A percentile compares a stretch with the other conserved stretches of the same genome.
Evolutionary conservation across 2,113 vertebrate species (phyloP).

Genomic region (Chloropsis hardwickii): DNA sequence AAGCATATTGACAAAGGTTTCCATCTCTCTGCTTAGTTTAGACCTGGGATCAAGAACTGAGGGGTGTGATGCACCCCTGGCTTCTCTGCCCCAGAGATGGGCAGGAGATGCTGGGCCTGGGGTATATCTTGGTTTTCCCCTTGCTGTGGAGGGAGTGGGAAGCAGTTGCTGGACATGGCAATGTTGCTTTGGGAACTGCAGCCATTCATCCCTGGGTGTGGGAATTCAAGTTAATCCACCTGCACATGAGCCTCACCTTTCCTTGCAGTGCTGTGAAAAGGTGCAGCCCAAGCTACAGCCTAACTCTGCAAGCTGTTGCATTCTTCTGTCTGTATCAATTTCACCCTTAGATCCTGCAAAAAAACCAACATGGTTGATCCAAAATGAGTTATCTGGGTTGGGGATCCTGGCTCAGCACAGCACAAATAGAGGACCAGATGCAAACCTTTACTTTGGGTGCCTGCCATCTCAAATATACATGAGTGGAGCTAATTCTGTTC

Average conservation of each 20-base stretch:
- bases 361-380: not conserved
- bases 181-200: not conserved
- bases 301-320: not conserved
- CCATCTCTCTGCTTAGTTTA: not conserved
- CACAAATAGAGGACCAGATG: not conserved
- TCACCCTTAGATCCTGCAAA: not conserved
- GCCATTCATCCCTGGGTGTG: not conserved
- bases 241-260: not conserved
- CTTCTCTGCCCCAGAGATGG: not conserved
- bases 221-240: not conserved
- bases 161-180: fast-evolving
- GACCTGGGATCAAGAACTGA: not conserved
- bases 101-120: not conserved
- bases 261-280: not conserved
- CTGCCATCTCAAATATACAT: constrained; percentile 36
- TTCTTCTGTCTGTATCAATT: not conserved
- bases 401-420: not conserved
- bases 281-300: not conserved
- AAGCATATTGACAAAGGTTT: not conserved
- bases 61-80: no score
- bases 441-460: constrained; percentile 31
- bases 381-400: not conserved
- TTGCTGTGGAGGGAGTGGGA: not conserved
- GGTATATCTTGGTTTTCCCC: not conserved
- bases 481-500: constrained; percentile 36